phyloP scores from a whole-genome alignment of 2,113 vertebrate species.

The Oryzias curvinotus region DNA sequence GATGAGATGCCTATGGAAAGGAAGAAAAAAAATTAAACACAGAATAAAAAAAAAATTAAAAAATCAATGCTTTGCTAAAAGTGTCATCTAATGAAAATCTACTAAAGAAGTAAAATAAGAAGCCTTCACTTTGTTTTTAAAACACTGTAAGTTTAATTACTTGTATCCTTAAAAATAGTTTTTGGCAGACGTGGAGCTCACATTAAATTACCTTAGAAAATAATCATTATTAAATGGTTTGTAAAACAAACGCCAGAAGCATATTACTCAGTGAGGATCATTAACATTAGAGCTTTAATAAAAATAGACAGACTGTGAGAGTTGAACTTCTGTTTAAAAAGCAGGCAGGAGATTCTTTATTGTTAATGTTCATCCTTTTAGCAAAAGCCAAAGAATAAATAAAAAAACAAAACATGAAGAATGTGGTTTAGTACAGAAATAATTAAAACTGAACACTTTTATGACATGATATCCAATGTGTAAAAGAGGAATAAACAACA shows the following conservation, averaged over 20 bases:
- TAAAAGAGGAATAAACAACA: conserved; percentile 37
- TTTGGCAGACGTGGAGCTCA: background rate
- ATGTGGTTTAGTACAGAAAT: conserved; percentile 8
- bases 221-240: no score
- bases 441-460: conserved; percentile 41
- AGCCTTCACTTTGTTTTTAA: background rate
- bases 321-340: conserved; percentile 8
- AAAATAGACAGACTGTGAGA: conserved; percentile 11
- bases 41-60: conserved; percentile 44
- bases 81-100: conserved; percentile 67
- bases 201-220: conserved; percentile 21
- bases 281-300: background rate
- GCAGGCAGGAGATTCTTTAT: conserved; percentile 16
- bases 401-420: conserved; percentile 37
- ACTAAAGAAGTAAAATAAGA: background rate
- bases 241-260: no score
- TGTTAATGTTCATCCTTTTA: conserved; percentile 81
- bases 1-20: conserved; percentile 89
- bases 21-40: conserved; percentile 47
- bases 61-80: conserved; percentile 86
- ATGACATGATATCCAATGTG: conserved; percentile 44
- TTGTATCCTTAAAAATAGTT: background rate
- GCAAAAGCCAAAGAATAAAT: conserved; percentile 76
- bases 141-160: conserved; percentile 5
- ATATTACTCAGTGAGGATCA: no score